phyloP scores from a whole-genome alignment of 1,140 invertebrate species.

The Lepidurus arcticus region DNA sequence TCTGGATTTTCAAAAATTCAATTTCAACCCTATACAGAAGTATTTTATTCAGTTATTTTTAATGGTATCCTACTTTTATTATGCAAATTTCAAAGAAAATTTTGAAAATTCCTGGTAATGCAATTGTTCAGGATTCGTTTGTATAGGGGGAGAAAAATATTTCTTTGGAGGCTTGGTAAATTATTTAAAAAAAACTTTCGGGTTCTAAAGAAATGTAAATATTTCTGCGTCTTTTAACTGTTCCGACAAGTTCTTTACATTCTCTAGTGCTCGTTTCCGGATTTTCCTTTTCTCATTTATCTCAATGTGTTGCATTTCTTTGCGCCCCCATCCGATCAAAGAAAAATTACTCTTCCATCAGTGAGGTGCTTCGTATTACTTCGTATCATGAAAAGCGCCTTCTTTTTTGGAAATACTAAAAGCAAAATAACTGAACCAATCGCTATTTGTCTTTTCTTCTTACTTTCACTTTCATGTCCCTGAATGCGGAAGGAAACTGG shows the following conservation, averaged over 20 bases:
- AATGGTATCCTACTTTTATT: no score
- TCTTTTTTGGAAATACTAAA: slow-evolving; percentile 4
- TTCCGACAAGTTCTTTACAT: neutral
- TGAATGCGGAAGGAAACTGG: neutral
- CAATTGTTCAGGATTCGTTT: slow-evolving; percentile 7
- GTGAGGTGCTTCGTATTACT: neutral
- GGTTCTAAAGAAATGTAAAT: neutral
- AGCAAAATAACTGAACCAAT: slow-evolving; percentile 22
- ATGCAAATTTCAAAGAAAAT: no score
- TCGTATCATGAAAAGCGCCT: slow-evolving; percentile 8
- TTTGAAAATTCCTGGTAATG: neutral
- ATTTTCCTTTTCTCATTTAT: neutral
- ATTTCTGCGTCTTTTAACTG: neutral
- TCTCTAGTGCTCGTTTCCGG: neutral
- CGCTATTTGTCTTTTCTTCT: neutral
- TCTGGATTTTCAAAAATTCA: no score
- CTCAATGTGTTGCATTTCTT: neutral
- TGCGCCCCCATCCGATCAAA: neutral
- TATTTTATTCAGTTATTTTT: no score
- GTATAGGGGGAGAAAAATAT: no score
- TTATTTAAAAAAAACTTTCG: neutral
- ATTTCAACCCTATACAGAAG: no score
- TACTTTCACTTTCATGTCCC: neutral
- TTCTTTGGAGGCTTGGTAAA: no score
- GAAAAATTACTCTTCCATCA: neutral